Conservation (phyloP, 2,797 vertebrate genomes). For the Iguana delicatissima region DNA sequence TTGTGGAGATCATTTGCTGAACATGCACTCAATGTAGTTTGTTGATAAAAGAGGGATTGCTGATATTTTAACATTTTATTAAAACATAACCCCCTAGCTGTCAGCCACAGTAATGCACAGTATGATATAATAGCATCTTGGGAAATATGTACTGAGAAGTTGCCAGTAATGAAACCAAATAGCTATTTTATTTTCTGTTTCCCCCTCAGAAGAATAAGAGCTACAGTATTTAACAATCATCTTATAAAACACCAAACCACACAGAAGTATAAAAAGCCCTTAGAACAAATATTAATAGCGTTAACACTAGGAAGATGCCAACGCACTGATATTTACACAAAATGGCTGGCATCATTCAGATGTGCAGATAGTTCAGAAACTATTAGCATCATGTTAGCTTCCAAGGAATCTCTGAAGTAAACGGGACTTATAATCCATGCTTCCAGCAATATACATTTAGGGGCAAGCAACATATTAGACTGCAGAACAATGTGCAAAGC, state of each 20-base stretch:
- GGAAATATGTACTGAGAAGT: conserved; percentile 55
- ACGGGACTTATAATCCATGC: not conserved
- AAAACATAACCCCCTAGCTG: conserved; percentile 57
- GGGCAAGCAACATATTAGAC: not conserved
- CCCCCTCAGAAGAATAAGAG: conserved; percentile 40
- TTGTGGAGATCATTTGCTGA: conserved; percentile 39
- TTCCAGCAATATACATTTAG: not conserved
- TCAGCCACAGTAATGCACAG: conserved; percentile 34
- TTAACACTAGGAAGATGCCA: not conserved
- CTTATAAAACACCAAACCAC: conserved; percentile 17
- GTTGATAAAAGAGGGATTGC: conserved; percentile 51
- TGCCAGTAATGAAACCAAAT: conserved; percentile 62
- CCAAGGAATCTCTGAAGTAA: not conserved
- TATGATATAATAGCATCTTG: conserved; percentile 54
- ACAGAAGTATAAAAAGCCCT: not conserved
- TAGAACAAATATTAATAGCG: conserved; percentile 43
- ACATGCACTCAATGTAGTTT: not conserved
- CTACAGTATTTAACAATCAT: conserved; percentile 42
- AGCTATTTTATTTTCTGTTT: conserved; percentile 49
- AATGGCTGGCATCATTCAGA: conserved; percentile 20
- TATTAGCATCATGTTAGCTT: conserved; percentile 12
- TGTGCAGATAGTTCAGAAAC: conserved; percentile 9
- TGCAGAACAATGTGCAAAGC: not conserved
- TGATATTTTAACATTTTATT: conserved; percentile 64
- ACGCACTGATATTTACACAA: conserved; percentile 26